Conservation (phyloP, 1,140 invertebrate genomes). For the Prorops nasuta region DNA sequence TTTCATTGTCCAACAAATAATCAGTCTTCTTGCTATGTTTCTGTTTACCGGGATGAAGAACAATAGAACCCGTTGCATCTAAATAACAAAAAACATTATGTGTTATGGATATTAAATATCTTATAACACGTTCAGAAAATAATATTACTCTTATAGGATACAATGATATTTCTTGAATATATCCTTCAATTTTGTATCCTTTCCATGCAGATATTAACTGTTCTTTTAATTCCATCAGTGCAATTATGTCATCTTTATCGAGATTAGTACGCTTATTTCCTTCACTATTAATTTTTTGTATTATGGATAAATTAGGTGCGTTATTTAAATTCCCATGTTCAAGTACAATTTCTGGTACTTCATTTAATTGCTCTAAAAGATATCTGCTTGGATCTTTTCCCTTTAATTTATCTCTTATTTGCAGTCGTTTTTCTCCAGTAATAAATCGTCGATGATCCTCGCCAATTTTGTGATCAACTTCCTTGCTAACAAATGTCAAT, state of each 20-base stretch:
- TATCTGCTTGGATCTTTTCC: neutral
- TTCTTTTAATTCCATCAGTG: too few species aligned
- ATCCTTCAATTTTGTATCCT: neutral
- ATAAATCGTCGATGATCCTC: neutral
- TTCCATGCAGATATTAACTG: neutral
- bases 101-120: neutral
- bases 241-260: neutral
- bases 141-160: neutral
- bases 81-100: neutral
- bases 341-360: neutral
- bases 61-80: constrained; percentile 3
- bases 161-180: neutral
- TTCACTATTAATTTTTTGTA: neutral
- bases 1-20: neutral
- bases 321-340: neutral
- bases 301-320: neutral
- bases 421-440: neutral
- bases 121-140: too few species aligned
- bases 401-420: neutral
- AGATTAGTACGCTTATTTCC: neutral
- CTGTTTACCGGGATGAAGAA: neutral
- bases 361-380: neutral
- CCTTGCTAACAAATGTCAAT: neutral
- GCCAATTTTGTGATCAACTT: neutral
- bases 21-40: neutral